Conservation (phyloP, 2,888 invertebrate species). For the Julus scanicus region DNA sequence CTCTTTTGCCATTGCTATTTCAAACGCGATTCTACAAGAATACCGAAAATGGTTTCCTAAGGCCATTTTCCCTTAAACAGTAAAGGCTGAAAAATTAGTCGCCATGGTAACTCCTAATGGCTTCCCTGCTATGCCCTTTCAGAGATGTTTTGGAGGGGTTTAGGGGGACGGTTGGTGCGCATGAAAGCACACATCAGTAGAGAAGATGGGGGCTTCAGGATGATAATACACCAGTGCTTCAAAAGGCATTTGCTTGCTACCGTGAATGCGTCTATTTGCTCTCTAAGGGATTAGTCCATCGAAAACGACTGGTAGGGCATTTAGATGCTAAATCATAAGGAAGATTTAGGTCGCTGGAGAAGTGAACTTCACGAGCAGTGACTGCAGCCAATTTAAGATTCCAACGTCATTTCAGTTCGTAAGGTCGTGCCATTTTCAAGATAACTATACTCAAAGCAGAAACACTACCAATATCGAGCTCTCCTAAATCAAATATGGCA, state of each 20-base stretch:
- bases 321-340: neutral
- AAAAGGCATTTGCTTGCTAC: conserved; percentile 18
- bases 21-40: neutral
- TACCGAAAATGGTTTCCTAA: neutral
- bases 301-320: neutral
- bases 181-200: neutral
- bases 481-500: too few species aligned
- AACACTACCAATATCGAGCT: too few species aligned
- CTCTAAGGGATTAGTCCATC: neutral
- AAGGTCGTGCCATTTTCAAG: too few species aligned
- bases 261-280: neutral
- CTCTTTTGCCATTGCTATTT: neutral
- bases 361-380: neutral
- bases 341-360: neutral
- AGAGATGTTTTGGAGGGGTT: conserved; percentile 15
- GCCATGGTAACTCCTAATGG: conserved; percentile 32
- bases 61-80: neutral
- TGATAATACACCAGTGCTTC: conserved; percentile 20
- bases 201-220: conserved; percentile 28
- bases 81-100: conserved; percentile 34
- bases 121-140: neutral
- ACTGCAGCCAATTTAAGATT: too few species aligned
- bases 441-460: too few species aligned
- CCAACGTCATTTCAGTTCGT: too few species aligned
- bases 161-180: neutral